Percentiles rank a stretch among this genome's conserved stretches.
Conservation (phyloP, 2,888 invertebrate genomes). For the Cheilosia vernalis region DNA sequence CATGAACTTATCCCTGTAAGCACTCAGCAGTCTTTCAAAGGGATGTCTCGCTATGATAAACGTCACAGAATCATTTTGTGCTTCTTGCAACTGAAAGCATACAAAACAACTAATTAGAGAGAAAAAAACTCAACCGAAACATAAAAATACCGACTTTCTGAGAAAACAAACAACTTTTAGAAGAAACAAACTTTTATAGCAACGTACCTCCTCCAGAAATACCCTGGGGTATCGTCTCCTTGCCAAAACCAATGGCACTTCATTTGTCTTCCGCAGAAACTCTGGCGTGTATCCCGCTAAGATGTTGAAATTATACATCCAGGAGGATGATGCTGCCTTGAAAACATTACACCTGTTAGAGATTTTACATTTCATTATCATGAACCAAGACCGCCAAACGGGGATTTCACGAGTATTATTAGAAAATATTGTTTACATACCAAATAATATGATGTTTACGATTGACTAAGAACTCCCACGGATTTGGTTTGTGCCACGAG, state of each 20-base stretch:
- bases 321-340: constrained; percentile 94
- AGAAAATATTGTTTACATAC: constrained; percentile 82
- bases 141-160: background rate
- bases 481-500: constrained; percentile 87
- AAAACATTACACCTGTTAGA: constrained; percentile 89
- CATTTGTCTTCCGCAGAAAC: constrained; percentile 90
- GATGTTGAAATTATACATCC: constrained; percentile 96
- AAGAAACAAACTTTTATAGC: constrained; percentile 15
- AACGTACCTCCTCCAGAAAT: constrained; percentile 85
- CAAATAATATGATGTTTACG: constrained; percentile 91
- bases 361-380: constrained; percentile 67
- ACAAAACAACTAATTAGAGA: background rate
- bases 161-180: constrained; percentile 44
- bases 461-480: constrained; percentile 94
- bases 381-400: constrained; percentile 27
- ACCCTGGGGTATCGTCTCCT: constrained; percentile 92
- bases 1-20: constrained; percentile 93
- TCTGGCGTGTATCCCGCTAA: constrained; percentile 92
- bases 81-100: constrained; percentile 85
- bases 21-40: constrained; percentile 90
- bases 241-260: constrained; percentile 90
- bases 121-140: background rate
- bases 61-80: constrained; percentile 90
- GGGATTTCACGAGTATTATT: constrained; percentile 10
- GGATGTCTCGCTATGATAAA: constrained; percentile 93